Percentiles rank a stretch among this genome's conserved stretches.
These are phyloP conservation scores for Pollicipes pollicipes DNA, from an alignment of 1,140 invertebrate genomes.

Conservation along the genomic window DNA sequence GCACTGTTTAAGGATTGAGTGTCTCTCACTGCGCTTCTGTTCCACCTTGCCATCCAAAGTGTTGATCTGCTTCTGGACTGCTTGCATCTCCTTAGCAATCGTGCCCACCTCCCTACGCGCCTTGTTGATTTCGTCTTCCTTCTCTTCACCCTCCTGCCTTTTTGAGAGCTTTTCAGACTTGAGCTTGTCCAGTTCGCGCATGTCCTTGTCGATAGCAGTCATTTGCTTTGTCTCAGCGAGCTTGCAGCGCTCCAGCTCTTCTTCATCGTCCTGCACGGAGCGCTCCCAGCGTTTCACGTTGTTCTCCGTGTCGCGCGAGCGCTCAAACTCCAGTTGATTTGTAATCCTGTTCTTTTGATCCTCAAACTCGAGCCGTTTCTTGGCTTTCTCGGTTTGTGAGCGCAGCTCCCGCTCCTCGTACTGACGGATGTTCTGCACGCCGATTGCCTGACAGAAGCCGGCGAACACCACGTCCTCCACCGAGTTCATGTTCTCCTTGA, in stretches of 20 bases:
- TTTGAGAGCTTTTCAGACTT: constrained; percentile 57
- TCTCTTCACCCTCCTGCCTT: constrained; percentile 64
- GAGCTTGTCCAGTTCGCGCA: constrained; percentile 60
- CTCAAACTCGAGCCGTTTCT: constrained; percentile 87
- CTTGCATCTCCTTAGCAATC: constrained; percentile 80
- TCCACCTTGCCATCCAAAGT: constrained; percentile 74
- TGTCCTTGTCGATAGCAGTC: constrained; percentile 58
- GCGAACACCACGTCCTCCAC: constrained; percentile 94
- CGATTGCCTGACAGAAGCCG: constrained; percentile 81
- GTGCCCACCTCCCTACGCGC: constrained; percentile 64
- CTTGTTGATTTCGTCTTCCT: constrained; percentile 39
- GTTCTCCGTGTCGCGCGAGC: constrained; percentile 76
- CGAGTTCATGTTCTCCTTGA: constrained; percentile 90
- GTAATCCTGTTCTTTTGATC: constrained; percentile 89
- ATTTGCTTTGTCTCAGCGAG: constrained; percentile 57
- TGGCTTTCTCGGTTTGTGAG: constrained; percentile 87
- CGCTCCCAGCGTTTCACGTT: constrained; percentile 86
- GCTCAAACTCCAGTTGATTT: constrained; percentile 92
- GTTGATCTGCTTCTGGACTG: constrained; percentile 66
- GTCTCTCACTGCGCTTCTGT: constrained; percentile 68
- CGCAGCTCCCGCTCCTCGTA: constrained; percentile 92
- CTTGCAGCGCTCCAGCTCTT: constrained; percentile 70
- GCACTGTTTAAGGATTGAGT: constrained; percentile 80
- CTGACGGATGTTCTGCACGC: constrained; percentile 90
- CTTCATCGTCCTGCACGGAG: constrained; percentile 80